Evolutionary conservation across 2,888 invertebrate species (phyloP).

Genomic region (Pristionchus japonicus): DNA sequence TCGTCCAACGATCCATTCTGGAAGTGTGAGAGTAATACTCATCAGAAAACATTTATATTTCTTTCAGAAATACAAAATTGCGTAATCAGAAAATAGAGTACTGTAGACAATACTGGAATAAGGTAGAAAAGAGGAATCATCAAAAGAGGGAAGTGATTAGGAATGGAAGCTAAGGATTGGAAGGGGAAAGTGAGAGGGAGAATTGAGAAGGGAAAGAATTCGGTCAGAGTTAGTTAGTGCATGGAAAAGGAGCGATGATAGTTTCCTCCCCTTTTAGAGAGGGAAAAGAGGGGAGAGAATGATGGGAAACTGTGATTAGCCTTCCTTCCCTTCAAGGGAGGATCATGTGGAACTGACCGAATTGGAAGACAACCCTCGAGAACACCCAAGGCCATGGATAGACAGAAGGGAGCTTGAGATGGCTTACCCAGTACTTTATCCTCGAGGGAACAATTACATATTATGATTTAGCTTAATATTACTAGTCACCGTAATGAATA

Average conservation of each 20-base stretch:
- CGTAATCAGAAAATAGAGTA: background rate
- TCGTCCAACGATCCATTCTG: constrained; percentile 38
- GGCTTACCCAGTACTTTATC: background rate
- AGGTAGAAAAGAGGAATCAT: background rate
- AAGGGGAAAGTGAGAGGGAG: constrained; percentile 26
- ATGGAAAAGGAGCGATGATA: constrained; percentile 17
- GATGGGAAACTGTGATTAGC: constrained; percentile 35
- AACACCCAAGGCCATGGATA: background rate
- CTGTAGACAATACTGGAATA: too few species aligned
- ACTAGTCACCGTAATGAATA: background rate
- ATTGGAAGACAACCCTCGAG: background rate
- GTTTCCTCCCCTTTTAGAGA: constrained; percentile 10
- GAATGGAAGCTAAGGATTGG: background rate
- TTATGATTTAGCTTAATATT: background rate
- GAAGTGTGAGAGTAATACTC: background rate
- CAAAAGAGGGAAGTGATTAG: constrained; percentile 13
- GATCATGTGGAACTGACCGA: constrained; percentile 7
- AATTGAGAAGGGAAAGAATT: constrained; percentile 33
- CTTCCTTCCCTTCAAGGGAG: background rate
- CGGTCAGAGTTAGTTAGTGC: constrained; percentile 40
- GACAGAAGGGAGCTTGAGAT: background rate
- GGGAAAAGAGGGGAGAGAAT: background rate
- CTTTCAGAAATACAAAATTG: background rate
- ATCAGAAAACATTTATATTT: background rate
- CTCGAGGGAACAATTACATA: background rate